phyloP scores from a whole-genome alignment of 2,888 invertebrate genomes.

The Colletes collaris region DNA sequence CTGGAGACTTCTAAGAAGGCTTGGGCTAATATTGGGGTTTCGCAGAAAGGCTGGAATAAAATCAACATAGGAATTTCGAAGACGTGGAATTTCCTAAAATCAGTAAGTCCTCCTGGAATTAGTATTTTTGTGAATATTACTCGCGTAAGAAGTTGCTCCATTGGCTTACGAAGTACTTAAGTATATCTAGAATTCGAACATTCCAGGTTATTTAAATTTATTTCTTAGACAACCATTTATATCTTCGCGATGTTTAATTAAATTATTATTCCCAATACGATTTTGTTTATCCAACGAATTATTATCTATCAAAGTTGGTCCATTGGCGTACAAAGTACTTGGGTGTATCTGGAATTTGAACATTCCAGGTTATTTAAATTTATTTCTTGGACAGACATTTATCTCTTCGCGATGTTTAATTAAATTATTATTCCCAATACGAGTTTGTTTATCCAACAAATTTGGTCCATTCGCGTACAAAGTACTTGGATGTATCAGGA shows the following conservation, averaged over 20 bases:
- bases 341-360: neutral
- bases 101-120: conserved; percentile 5
- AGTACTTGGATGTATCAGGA: neutral
- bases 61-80: conserved; percentile 25
- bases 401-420: conserved; percentile 1
- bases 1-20: neutral
- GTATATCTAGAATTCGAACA: neutral
- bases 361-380: conserved; percentile 5
- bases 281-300: too few species aligned
- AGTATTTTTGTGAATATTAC: conserved; percentile 44
- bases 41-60: conserved; percentile 7
- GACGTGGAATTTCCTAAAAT: conserved; percentile 25
- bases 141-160: conserved; percentile 14
- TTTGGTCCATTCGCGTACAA: neutral
- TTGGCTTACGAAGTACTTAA: neutral
- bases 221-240: neutral
- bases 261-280: neutral
- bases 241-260: conserved; percentile 9
- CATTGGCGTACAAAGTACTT: neutral
- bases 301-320: neutral
- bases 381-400: neutral
- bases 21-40: conserved; percentile 1
- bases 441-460: too few species aligned
- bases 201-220: conserved; percentile 5
- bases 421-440: conserved; percentile 6